Percentiles rank a stretch among this genome's conserved stretches.
Conservation (phyloP, 64 coral and sea anemone species). For the Montipora cactus region DNA sequence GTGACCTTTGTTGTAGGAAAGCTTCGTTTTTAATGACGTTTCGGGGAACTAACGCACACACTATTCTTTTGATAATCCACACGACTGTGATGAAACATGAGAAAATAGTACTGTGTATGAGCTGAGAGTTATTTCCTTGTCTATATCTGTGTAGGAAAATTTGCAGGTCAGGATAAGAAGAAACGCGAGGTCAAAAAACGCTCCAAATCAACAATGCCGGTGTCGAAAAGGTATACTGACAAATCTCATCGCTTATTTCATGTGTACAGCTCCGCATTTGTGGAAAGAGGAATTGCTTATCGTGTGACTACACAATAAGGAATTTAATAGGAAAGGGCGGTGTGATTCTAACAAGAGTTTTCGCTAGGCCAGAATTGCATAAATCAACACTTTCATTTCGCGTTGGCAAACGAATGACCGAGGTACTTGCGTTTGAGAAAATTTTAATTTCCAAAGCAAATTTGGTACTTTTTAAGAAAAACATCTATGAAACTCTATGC, state of each 20-base stretch:
- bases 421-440: too few species aligned
- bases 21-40: neutral
- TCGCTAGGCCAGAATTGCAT: too few species aligned
- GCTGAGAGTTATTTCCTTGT: constrained; percentile 8
- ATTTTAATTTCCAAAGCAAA: too few species aligned
- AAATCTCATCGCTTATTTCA: neutral
- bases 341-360: neutral
- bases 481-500: neutral
- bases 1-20: neutral
- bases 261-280: neutral
- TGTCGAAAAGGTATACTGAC: constrained; percentile 1
- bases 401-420: too few species aligned
- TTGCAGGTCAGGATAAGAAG: constrained; percentile 16
- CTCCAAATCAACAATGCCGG: neutral
- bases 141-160: neutral
- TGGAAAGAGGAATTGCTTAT: neutral
- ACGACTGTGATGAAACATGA: too few species aligned
- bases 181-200: neutral
- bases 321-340: neutral
- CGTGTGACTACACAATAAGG: too few species aligned
- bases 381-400: too few species aligned
- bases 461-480: too few species aligned
- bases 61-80: neutral
- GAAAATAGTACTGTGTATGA: neutral
- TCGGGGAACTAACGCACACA: too few species aligned